These are phyloP conservation scores for Anguilla anguilla DNA, from an alignment of 2,797 vertebrate species.

Conservation along the genomic window DNA sequence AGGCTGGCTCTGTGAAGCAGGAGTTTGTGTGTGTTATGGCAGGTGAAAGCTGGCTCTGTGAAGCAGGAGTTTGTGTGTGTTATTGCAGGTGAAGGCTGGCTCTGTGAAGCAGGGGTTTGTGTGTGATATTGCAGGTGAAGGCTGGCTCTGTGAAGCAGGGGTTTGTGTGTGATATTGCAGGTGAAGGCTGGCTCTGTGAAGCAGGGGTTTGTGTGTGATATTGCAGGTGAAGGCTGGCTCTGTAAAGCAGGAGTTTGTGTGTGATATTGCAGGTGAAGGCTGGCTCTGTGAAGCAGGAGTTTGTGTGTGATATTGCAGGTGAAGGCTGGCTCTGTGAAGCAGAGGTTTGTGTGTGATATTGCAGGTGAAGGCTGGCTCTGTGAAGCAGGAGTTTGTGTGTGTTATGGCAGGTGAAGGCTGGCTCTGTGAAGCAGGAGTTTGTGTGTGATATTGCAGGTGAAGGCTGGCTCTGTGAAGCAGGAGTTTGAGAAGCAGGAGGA, in stretches of 20 bases:
- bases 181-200: conserved; percentile 82
- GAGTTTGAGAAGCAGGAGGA: conserved; percentile 98
- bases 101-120: conserved; percentile 94
- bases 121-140: conserved; percentile 46
- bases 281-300: conserved; percentile 93
- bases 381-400: conserved; percentile 94
- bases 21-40: conserved; percentile 78
- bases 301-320: conserved; percentile 66
- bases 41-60: conserved; percentile 76
- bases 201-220: conserved; percentile 89
- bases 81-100: conserved; percentile 55
- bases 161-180: conserved; percentile 73
- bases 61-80: conserved; percentile 90
- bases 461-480: no score
- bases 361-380: conserved; percentile 71
- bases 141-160: conserved; percentile 92
- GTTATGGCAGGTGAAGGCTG: conserved; percentile 47
- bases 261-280: conserved; percentile 43
- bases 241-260: conserved; percentile 94
- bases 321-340: conserved; percentile 84
- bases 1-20: conserved; percentile 87
- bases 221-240: conserved; percentile 68
- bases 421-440: conserved; percentile 94
- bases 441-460: no score
- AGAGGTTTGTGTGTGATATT: conserved; percentile 82